phyloP scores from a whole-genome alignment of 2,113 vertebrate genomes.

The Ardeotis arabs region DNA sequence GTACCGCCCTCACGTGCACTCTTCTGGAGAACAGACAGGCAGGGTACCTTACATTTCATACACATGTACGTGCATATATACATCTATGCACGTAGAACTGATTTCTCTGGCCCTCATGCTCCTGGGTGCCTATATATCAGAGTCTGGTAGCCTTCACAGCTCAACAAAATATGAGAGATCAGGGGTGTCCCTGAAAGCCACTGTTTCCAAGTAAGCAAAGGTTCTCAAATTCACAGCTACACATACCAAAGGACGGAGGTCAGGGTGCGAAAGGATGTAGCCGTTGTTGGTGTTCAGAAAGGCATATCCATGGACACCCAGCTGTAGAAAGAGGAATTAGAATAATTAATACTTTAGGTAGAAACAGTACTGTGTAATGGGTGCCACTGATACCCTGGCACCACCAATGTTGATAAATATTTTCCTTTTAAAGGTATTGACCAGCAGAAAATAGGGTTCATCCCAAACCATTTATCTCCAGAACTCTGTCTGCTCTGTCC shows the following conservation, averaged over 20 bases:
- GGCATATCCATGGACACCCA: conserved; percentile 93
- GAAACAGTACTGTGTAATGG: not conserved
- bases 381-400: not conserved
- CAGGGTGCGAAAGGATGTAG: conserved; percentile 96
- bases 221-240: not conserved
- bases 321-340: conserved; percentile 68
- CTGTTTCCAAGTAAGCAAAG: not conserved
- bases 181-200: not conserved
- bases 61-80: not conserved
- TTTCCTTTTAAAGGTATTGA: not conserved
- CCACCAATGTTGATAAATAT: not conserved
- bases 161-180: not conserved
- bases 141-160: not conserved
- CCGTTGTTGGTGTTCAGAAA: conserved; percentile 95
- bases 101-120: not conserved
- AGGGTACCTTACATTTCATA: not conserved
- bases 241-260: conserved; percentile 92
- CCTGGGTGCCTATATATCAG: not conserved
- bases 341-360: not conserved
- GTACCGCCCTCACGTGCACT: not conserved
- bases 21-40: not conserved
- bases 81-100: not conserved
- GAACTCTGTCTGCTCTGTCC: not conserved
- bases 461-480: not conserved
- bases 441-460: not conserved